A percentile compares a stretch with the other conserved stretches of the same genome.
phyloP scores from a whole-genome alignment of 2,888 invertebrate genomes.

The Lacanobia oleracea region DNA sequence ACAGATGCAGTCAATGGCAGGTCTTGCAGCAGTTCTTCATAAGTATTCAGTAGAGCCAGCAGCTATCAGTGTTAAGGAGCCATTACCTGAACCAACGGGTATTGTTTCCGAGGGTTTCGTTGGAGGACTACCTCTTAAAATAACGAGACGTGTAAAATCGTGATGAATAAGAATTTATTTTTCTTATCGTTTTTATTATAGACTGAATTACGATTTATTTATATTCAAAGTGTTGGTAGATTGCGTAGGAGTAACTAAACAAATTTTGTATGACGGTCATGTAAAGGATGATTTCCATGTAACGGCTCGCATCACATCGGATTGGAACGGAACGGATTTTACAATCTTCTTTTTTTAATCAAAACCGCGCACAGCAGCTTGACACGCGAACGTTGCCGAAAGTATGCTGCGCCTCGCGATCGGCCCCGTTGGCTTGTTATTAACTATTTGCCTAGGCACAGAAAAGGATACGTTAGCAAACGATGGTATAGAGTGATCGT shows the following conservation, averaged over 20 bases:
- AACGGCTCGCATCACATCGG: no score
- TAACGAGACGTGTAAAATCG: conserved; percentile 68
- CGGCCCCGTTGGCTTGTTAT: no score
- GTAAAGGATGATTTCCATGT: background rate
- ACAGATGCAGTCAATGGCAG: conserved; percentile 85
- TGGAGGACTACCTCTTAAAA: conserved; percentile 78
- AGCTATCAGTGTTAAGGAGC: conserved; percentile 71
- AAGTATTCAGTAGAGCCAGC: conserved; percentile 81
- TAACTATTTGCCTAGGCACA: no score
- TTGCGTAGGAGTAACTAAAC: background rate
- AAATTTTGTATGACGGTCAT: background rate
- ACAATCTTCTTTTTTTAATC: no score
- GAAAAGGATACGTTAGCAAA: no score
- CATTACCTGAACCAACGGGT: conserved; percentile 78
- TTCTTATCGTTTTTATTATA: background rate
- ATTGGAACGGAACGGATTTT: no score
- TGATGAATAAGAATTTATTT: background rate
- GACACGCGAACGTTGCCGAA: no score
- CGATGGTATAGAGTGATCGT: no score
- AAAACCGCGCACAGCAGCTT: no score
- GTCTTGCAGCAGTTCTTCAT: conserved; percentile 78
- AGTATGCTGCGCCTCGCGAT: no score
- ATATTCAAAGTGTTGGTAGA: background rate
- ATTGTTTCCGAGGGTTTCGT: conserved; percentile 80
- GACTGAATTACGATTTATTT: conserved; percentile 17